phyloP scores from a whole-genome alignment of 2,797 vertebrate species.

The Dryobates pubescens region DNA sequence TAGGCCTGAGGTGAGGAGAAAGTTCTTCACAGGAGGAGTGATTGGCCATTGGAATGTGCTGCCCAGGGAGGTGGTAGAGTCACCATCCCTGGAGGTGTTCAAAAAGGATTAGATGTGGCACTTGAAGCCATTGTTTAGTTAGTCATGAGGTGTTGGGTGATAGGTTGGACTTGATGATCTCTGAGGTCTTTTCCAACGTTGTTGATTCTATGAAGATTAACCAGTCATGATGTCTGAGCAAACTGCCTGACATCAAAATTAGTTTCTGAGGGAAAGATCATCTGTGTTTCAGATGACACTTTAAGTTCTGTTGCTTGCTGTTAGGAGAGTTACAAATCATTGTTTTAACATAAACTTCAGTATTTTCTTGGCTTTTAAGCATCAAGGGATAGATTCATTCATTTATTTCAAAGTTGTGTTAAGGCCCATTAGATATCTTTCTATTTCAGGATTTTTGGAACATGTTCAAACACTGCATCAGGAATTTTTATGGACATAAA shows the following conservation, averaged over 20 bases:
- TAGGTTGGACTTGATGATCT: too few species aligned
- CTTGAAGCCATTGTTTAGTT: too few species aligned
- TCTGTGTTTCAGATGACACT: slow-evolving; percentile 43
- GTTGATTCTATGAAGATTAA: background rate
- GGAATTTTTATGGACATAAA: background rate
- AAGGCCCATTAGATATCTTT: background rate
- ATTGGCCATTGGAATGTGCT: too few species aligned
- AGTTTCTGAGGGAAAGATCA: background rate
- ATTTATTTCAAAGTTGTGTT: background rate
- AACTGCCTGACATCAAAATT: background rate
- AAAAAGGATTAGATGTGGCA: too few species aligned
- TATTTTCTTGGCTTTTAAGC: background rate
- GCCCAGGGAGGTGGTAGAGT: too few species aligned
- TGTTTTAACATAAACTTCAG: background rate
- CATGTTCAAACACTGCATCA: background rate
- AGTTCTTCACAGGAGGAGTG: too few species aligned
- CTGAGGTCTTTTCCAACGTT: too few species aligned
- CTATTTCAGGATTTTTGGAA: background rate
- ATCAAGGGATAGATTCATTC: fast-evolving
- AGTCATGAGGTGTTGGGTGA: too few species aligned
- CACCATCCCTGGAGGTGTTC: too few species aligned
- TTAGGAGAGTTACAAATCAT: background rate
- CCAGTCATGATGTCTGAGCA: background rate
- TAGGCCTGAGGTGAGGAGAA: too few species aligned
- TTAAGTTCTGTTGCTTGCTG: background rate